These are phyloP conservation scores for Cylas formicarius DNA, from an alignment of 1,140 invertebrate species.

Conservation along the genomic window DNA sequence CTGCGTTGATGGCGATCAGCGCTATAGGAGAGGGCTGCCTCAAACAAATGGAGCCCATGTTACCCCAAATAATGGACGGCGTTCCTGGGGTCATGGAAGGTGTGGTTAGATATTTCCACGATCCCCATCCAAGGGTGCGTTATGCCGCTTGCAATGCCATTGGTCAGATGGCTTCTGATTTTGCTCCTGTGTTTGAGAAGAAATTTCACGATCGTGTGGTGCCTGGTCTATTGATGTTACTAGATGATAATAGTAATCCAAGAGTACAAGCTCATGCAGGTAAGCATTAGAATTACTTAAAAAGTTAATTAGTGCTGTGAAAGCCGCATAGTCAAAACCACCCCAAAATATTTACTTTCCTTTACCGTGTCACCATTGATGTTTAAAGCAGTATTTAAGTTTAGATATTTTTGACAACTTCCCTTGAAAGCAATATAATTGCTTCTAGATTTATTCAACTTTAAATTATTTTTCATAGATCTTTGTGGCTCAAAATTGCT, in stretches of 20 bases:
- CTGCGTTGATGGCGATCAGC: conserved; percentile 96
- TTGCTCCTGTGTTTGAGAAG: conserved; percentile 93
- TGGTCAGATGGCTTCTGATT: conserved; percentile 98
- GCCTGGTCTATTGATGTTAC: conserved; percentile 79
- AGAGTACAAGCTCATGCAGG: conserved; percentile 89
- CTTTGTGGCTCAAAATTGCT: too few species aligned
- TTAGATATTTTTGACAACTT: neutral
- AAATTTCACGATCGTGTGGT: conserved; percentile 95
- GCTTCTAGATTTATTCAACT: neutral
- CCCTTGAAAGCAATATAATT: neutral
- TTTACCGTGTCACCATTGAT: too few species aligned
- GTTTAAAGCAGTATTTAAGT: too few species aligned
- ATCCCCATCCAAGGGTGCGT: conserved; percentile 76
- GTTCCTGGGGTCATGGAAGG: conserved; percentile 76
- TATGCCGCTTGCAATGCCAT: conserved; percentile 99
- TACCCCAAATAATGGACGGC: conserved; percentile 84
- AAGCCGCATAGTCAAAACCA: too few species aligned
- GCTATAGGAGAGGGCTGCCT: conserved; percentile 97
- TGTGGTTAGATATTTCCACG: conserved; percentile 34
- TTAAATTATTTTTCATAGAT: neutral
- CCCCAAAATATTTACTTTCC: too few species aligned
- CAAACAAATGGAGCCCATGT: conserved; percentile 92
- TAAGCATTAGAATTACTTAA: conserved; percentile 11
- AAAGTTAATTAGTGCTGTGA: neutral
- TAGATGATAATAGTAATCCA: conserved; percentile 87